These are phyloP conservation scores for Dromius quadrimaculatus DNA, from an alignment of 2,888 invertebrate species.

Conservation along the genomic window DNA sequence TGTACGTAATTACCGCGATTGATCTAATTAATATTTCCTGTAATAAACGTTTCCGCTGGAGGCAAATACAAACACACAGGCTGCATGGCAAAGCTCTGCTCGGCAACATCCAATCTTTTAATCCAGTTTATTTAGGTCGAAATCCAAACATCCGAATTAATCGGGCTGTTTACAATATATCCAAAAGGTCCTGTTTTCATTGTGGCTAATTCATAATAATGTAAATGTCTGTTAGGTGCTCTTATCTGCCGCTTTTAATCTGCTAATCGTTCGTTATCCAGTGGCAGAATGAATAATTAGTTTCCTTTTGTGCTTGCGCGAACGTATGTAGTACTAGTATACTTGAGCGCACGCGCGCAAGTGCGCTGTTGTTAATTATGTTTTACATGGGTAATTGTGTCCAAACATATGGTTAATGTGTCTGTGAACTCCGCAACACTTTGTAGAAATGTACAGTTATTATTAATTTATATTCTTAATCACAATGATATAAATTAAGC, in stretches of 20 bases:
- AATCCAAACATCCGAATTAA: constrained; percentile 14
- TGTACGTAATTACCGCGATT: constrained; percentile 31
- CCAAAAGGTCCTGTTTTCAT: constrained; percentile 12
- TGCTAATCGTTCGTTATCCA: constrained; percentile 43
- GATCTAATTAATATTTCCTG: constrained; percentile 35
- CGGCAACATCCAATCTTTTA: constrained; percentile 17
- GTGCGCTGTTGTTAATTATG: constrained; percentile 55
- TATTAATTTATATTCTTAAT: too few relatives aligned
- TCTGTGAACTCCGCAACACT: neutral
- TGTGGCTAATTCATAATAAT: constrained; percentile 29
- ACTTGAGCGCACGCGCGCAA: neutral
- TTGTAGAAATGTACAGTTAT: too few relatives aligned
- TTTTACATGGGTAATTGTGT: constrained; percentile 42
- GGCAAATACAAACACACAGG: too few relatives aligned
- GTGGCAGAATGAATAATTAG: constrained; percentile 45
- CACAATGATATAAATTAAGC: too few relatives aligned
- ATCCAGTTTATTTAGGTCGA: constrained; percentile 29
- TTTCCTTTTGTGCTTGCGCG: constrained; percentile 22
- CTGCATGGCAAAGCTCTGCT: too few relatives aligned
- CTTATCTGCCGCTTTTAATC: constrained; percentile 46
- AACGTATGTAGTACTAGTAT: neutral
- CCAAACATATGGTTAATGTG: constrained; percentile 33
- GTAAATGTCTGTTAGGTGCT: constrained; percentile 31
- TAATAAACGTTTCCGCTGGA: constrained; percentile 23
- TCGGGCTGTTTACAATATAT: constrained; percentile 18